These are phyloP conservation scores for Catocala fraxini DNA, from an alignment of 2,888 invertebrate species.

Conservation along the genomic window DNA sequence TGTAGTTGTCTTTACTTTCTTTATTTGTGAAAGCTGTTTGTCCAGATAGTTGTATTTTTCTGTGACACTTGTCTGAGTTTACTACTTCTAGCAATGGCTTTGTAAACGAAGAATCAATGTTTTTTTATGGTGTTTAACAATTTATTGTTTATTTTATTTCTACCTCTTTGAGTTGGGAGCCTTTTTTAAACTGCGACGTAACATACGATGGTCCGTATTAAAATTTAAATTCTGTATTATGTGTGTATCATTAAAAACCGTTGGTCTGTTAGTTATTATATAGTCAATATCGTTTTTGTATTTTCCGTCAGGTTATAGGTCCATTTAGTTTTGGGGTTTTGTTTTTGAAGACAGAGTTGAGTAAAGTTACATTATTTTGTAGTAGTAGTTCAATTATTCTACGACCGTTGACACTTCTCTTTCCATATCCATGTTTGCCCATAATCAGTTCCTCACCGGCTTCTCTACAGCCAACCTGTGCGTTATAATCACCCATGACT, in stretches of 20 bases:
- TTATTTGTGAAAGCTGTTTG: too few relatives aligned
- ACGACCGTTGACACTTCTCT: conserved; percentile 1
- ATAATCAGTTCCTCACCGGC: conserved; percentile 5
- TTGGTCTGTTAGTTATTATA: neutral
- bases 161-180: too few relatives aligned
- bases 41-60: too few relatives aligned
- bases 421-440: conserved; percentile 2
- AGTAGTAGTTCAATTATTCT: neutral
- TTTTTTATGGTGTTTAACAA: too few relatives aligned
- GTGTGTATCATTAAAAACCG: neutral
- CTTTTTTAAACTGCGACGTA: neutral
- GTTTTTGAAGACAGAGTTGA: neutral
- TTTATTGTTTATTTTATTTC: too few relatives aligned
- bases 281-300: conserved; percentile 7
- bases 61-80: too few relatives aligned
- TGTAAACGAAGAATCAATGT: too few relatives aligned
- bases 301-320: neutral
- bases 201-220: neutral
- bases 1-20: too few relatives aligned
- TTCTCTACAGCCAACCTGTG: neutral
- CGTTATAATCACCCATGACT: conserved; percentile 5
- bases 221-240: neutral
- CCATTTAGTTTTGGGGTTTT: neutral
- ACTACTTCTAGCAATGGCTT: too few relatives aligned
- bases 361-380: conserved; percentile 5